These are phyloP conservation scores for Drepana falcataria DNA, from an alignment of 2,888 invertebrate species.

Conservation along the genomic window DNA sequence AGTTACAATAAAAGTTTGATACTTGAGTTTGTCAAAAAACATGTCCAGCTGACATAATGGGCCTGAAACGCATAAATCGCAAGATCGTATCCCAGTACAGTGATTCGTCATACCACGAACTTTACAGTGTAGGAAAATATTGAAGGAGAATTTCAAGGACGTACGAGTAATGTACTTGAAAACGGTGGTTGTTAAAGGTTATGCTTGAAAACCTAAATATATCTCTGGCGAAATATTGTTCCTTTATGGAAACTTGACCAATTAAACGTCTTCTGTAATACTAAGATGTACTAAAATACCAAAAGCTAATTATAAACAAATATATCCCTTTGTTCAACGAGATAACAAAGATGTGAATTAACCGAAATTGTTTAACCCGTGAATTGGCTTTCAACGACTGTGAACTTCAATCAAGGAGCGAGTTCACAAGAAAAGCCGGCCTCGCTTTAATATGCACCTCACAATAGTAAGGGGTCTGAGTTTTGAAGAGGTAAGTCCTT, in stretches of 20 bases:
- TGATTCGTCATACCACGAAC: no score
- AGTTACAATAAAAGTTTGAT: not conserved
- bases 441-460: conserved; percentile 70
- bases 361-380: conserved; percentile 53
- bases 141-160: no score
- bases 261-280: conserved; percentile 1
- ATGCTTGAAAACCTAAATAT: no score
- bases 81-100: no score
- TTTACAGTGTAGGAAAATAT: no score
- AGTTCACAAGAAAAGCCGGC: conserved; percentile 55
- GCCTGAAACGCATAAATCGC: no score
- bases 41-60: no score
- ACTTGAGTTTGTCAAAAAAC: no score
- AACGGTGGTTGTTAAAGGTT: no score
- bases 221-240: no score
- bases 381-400: conserved; percentile 50
- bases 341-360: conserved; percentile 45
- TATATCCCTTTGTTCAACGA: conserved; percentile 26
- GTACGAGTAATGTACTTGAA: no score
- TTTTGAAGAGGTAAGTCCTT: conserved; percentile 68
- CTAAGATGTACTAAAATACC: conserved; percentile 15
- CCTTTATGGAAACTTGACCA: no score
- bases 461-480: conserved; percentile 65
- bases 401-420: conserved; percentile 62
- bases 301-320: conserved; percentile 33